Evolutionary conservation across 92 coral and sea anemone species (phyloP), one percentile per base, ranked within the genome.

Genomic region (Diadumene lineata): DNA sequence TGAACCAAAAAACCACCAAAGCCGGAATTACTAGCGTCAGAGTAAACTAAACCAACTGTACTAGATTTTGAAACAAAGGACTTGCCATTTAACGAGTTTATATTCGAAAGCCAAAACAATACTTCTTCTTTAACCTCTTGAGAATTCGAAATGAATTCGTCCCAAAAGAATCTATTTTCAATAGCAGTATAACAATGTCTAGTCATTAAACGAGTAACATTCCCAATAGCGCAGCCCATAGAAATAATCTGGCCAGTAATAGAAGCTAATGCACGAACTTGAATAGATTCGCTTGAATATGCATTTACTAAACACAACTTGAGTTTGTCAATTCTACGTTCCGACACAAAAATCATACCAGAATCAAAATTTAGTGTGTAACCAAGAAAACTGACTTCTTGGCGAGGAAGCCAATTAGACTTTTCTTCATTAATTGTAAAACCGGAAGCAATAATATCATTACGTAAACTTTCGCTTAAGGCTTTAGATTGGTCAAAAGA

Each of bases 1-100:
- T n/a, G n/a, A n/a, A n/a, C n/a, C n/a, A n/a, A n/a, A n/a, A n/a
- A n/a, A 0, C 85, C 85, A 32, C 85, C 85, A 64, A 69, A 81
- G 11, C 85, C 85, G 7, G 80, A 46, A 31, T 62, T 48, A 61
- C 85, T 81, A 24, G 85, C 85, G 57, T 81, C 85, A 16, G 79
- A 72, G 50, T 73, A 81, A 33, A 81, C 74, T 31, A 81, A 24
- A 31, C 81, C 81, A 6, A 76, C 81, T 38, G 72, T 29, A 31
- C 73, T 76, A 25, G 81, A 76, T 32, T 76, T 72, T 31, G 77
- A 28, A 23, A 72, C 18, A 32, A 72, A 56, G 11, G 67, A 51
- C 30, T 72, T 72, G 27, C 77, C 77, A 23, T 72, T 72, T 8
- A 56, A 4, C 1, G 67, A 56, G 15, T 19, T 11, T 7, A 69